phyloP scores from a whole-genome alignment of 2,113 vertebrate species.

The Triplophysa siluroides region DNA sequence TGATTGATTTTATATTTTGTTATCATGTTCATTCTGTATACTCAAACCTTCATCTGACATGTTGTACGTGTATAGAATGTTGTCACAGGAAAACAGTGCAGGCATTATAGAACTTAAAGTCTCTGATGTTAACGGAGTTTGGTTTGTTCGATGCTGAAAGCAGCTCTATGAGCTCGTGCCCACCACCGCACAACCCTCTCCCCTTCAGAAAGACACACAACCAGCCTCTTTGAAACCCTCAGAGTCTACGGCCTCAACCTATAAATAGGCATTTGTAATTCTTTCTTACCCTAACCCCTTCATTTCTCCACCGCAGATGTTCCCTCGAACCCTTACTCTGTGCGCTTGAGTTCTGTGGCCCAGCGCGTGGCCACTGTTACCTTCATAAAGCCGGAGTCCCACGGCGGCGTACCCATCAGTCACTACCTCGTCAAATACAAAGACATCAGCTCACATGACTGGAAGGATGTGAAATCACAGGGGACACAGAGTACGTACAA shows the following conservation, averaged over 20 bases:
- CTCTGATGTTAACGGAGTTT: background rate
- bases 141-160: background rate
- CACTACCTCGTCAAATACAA: slow-evolving; percentile 95
- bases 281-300: slow-evolving; percentile 33
- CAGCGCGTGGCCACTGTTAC: slow-evolving; percentile 89
- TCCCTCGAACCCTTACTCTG: slow-evolving; percentile 90
- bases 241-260: background rate
- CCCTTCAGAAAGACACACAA: background rate
- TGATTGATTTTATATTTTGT: background rate
- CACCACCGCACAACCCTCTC: background rate
- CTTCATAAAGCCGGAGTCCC: slow-evolving; percentile 94
- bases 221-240: slow-evolving; percentile 8
- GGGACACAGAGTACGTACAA: slow-evolving; percentile 91
- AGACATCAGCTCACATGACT: slow-evolving; percentile 85
- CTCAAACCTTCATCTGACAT: background rate
- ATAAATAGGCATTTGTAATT: slow-evolving; percentile 28
- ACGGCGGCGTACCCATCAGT: slow-evolving; percentile 95
- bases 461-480: slow-evolving; percentile 93
- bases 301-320: slow-evolving; percentile 78
- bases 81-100: background rate
- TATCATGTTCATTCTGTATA: background rate
- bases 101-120: background rate
- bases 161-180: background rate
- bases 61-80: background rate
- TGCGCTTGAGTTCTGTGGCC: slow-evolving; percentile 86